phyloP scores from a whole-genome alignment of 2,797 vertebrate species.

The Gadopsis marmoratus region DNA sequence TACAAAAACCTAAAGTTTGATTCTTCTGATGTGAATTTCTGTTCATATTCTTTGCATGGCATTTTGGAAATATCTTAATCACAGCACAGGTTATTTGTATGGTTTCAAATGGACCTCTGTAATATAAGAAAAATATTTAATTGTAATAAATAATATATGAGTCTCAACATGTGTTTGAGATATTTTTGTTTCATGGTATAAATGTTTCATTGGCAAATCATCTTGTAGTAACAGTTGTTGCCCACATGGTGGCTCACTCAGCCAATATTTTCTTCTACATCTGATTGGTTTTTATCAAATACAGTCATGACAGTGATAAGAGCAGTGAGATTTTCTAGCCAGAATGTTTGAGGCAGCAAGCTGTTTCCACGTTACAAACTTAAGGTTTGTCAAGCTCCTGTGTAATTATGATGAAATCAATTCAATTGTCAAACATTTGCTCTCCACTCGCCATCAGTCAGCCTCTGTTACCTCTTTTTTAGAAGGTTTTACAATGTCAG shows the following conservation, averaged over 20 bases:
- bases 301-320: neutral
- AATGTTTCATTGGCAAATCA: no score
- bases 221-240: slow-evolving; percentile 48
- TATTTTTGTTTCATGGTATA: neutral
- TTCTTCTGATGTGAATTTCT: slow-evolving; percentile 81
- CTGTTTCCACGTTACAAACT: neutral
- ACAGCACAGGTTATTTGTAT: slow-evolving; percentile 90
- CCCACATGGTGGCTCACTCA: slow-evolving; percentile 78
- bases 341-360: neutral
- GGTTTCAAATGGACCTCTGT: slow-evolving; percentile 89
- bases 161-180: slow-evolving; percentile 73
- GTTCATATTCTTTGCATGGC: slow-evolving; percentile 85
- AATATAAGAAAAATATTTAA: slow-evolving; percentile 90
- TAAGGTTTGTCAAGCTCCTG: neutral
- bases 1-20: slow-evolving; percentile 77
- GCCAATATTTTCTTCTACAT: slow-evolving; percentile 11
- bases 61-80: slow-evolving; percentile 85
- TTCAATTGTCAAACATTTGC: neutral
- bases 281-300: slow-evolving; percentile 14
- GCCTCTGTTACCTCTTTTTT: neutral
- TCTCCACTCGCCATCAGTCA: neutral
- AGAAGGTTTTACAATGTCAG: neutral
- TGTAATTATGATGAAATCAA: slow-evolving; percentile 4
- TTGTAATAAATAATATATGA: slow-evolving; percentile 93
- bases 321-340: neutral